Evolutionary conservation across 2,113 vertebrate species (phyloP).

Genomic region (Carassius gibelio): DNA sequence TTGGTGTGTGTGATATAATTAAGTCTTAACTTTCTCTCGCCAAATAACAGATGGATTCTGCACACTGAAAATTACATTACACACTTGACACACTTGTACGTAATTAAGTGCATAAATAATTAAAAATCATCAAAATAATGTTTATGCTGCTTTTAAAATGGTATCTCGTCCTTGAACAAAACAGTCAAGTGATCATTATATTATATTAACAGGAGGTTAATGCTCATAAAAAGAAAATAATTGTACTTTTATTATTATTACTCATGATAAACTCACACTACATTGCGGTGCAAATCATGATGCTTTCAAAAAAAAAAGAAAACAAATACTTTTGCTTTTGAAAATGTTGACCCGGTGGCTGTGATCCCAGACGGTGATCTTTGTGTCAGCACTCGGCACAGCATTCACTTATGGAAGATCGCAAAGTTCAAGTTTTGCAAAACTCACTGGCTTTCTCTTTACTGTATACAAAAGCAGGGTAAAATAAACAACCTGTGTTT

Average conservation of each 20-base stretch:
- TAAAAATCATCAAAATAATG: neutral
- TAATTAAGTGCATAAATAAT: conserved; percentile 11
- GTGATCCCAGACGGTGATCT: neutral
- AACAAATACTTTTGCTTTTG: neutral
- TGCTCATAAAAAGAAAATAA: neutral
- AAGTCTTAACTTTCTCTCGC: conserved; percentile 1
- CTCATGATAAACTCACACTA: neutral
- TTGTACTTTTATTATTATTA: neutral
- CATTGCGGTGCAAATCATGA: neutral
- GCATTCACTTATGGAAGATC: neutral
- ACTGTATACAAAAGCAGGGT: neutral
- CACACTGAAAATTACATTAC: conserved; percentile 13
- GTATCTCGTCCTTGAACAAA: neutral
- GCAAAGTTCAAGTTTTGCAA: conserved; percentile 18
- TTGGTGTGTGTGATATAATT: neutral
- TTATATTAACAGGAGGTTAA: neutral
- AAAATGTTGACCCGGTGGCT: neutral
- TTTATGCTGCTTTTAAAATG: neutral
- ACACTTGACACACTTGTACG: neutral
- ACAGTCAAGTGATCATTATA: neutral
- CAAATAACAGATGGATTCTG: conserved; percentile 13
- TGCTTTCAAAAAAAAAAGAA: neutral
- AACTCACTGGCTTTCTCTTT: neutral
- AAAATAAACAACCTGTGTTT: conserved; percentile 27
- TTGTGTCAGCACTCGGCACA: neutral